These are phyloP conservation scores for Scomber scombrus DNA, from an alignment of 2,113 vertebrate species.

Conservation along the genomic window DNA sequence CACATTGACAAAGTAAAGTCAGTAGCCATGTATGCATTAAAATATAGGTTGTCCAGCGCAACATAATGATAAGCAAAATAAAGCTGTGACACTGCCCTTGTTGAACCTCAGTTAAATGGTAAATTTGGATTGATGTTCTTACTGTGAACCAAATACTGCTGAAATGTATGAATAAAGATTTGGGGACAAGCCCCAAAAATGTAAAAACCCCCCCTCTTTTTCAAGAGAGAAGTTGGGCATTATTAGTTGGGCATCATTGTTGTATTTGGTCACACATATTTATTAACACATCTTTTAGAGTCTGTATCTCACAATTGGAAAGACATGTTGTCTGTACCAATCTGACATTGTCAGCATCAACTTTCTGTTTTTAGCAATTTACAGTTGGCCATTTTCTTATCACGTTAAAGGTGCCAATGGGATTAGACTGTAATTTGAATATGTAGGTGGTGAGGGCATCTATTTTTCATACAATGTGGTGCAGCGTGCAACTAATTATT, in stretches of 20 bases:
- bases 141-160: too few species aligned
- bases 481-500: slow-evolving; percentile 18
- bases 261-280: slow-evolving; percentile 9
- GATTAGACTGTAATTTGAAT: slow-evolving; percentile 30
- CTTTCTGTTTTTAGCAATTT: slow-evolving; percentile 9
- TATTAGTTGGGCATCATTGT: background rate
- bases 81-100: background rate
- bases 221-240: background rate
- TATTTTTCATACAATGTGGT: slow-evolving; percentile 33
- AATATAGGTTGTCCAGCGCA: background rate
- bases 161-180: too few species aligned
- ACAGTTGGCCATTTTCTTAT: slow-evolving; percentile 8
- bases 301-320: background rate
- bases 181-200: too few species aligned
- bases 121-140: too few species aligned
- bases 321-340: background rate
- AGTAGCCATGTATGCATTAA: background rate
- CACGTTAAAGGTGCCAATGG: slow-evolving; percentile 3
- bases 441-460: slow-evolving; percentile 11
- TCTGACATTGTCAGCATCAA: slow-evolving; percentile 15
- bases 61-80: too few species aligned
- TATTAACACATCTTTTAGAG: slow-evolving; percentile 15
- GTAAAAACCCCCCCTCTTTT: background rate
- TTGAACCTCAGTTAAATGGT: too few species aligned
- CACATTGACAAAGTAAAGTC: slow-evolving; percentile 3